These are phyloP conservation scores for Bursaphelenchus mucronatus DNA, from an alignment of 1,140 invertebrate species.

Conservation along the genomic window DNA sequence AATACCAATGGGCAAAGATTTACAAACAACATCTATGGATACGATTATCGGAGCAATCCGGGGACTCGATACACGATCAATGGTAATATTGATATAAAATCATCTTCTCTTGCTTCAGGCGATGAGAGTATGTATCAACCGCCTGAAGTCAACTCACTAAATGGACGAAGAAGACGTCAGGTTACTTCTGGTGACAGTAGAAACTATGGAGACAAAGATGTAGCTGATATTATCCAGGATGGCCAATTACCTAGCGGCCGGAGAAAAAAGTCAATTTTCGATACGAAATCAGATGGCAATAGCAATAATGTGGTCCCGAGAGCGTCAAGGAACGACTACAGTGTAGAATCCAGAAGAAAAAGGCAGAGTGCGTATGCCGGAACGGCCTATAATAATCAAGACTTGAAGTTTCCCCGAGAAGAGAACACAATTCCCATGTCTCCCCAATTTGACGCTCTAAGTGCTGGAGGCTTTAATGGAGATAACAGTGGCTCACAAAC, in stretches of 20 bases:
- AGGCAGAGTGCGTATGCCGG: neutral
- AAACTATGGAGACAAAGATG: no score
- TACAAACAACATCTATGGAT: slow-evolving; percentile 41
- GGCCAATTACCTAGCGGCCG: no score
- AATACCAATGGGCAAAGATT: slow-evolving; percentile 20
- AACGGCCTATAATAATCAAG: slow-evolving; percentile 22
- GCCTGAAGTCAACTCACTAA: no score
- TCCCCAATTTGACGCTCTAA: neutral
- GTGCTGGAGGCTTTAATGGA: neutral
- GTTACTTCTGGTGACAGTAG: no score
- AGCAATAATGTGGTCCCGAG: no score
- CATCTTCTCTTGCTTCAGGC: neutral
- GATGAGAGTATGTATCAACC: no score
- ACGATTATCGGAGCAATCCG: slow-evolving; percentile 31
- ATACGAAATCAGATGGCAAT: neutral
- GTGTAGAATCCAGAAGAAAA: no score
- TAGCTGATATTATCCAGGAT: no score
- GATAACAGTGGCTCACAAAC: slow-evolving; percentile 3
- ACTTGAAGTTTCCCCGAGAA: slow-evolving; percentile 11
- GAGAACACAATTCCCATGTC: neutral
- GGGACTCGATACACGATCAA: slow-evolving; percentile 21
- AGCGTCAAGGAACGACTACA: no score
- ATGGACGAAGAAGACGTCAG: no score
- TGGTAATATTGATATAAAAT: slow-evolving; percentile 8
- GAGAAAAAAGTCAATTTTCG: slow-evolving; percentile 10